Evolutionary conservation across 2,888 invertebrate species (phyloP), one percentile per base, ranked within the genome.

Genomic region (Tenodera sinensis): DNA sequence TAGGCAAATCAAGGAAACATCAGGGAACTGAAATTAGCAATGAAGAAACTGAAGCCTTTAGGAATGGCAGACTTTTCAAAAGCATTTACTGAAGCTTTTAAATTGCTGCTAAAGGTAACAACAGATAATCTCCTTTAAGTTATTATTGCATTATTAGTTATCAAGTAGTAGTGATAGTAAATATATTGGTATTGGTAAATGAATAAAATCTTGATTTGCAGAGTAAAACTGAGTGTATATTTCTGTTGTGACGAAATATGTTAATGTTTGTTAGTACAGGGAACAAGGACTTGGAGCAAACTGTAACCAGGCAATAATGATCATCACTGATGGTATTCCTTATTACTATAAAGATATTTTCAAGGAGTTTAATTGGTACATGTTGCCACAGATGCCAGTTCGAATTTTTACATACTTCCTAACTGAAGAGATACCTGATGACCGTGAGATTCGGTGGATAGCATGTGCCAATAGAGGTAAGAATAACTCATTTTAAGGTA

Each of bases 271-370:
- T 71, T 71, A 71, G 54, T 71, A 71, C 20, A 71, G 54, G 20
- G 54, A 71, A 25, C 54, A 71, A 71, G 54, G 14, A 71, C 95
- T 95, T 83, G 97, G 97, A 84, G 96, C 97, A 83, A 92, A 95
- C 91, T 97, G 97, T 93, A 98, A 98, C 94, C 97, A 99, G 94
- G 99, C 99, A 54, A 99, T 99, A 92, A 99, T 99, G 99, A 94
- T 99, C 91, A 96, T 99, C 91, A 99, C 99, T n/a, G 99, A 99
- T 93, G 99, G 99, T 34, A 98, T 99, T 27, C 98, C 99, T 85
- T 97, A 98, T 92, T 97, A 97, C 92, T 98, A 97, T 94, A 97
- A 98, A 93, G 97, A 98, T 92, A 96, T 99, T 89, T 99, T 99
- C 93, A 96, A 97, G 92, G 95, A 95, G 91, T 98, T 97, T 94